Evolutionary conservation across 2,888 invertebrate species (phyloP).

Genomic region (Aspidiotus rigidus): DNA sequence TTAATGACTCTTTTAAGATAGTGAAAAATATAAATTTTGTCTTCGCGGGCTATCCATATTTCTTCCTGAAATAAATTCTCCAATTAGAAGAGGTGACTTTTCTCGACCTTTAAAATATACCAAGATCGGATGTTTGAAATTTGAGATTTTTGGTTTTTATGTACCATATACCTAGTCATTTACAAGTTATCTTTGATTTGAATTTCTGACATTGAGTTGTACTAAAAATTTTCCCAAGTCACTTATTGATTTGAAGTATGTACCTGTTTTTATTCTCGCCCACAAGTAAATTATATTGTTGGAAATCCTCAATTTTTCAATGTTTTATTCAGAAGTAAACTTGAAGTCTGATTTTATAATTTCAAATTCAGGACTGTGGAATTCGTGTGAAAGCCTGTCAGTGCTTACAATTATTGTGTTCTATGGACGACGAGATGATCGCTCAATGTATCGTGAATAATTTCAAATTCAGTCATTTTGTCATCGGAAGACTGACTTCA

Average conservation of each 20-base stretch:
- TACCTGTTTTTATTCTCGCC: not conserved
- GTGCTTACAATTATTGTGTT: constrained; percentile 56
- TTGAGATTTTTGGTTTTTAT: too few species aligned
- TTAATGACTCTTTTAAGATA: constrained; percentile 14
- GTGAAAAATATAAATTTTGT: not conserved
- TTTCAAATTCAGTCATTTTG: constrained; percentile 47
- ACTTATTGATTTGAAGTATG: too few species aligned
- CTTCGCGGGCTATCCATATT: not conserved
- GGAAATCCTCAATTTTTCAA: not conserved
- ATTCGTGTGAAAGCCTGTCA: constrained; percentile 58
- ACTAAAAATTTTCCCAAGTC: too few species aligned
- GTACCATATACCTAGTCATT: too few species aligned
- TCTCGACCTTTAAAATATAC: too few species aligned
- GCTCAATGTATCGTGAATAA: constrained; percentile 50
- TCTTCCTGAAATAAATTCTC: not conserved
- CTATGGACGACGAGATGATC: constrained; percentile 47
- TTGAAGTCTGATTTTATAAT: not conserved
- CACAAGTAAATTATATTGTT: not conserved
- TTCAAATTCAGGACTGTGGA: constrained; percentile 51
- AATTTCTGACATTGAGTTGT: too few species aligned
- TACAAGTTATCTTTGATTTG: too few species aligned
- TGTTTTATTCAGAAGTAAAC: not conserved
- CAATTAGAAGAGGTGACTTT: too few species aligned
- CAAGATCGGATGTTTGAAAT: too few species aligned
- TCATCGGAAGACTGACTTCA: constrained; percentile 50